Evolutionary conservation across 2,113 vertebrate species (phyloP), one percentile per base, ranked within the genome.

Genomic region (Brachionichthys hirsutus): DNA sequence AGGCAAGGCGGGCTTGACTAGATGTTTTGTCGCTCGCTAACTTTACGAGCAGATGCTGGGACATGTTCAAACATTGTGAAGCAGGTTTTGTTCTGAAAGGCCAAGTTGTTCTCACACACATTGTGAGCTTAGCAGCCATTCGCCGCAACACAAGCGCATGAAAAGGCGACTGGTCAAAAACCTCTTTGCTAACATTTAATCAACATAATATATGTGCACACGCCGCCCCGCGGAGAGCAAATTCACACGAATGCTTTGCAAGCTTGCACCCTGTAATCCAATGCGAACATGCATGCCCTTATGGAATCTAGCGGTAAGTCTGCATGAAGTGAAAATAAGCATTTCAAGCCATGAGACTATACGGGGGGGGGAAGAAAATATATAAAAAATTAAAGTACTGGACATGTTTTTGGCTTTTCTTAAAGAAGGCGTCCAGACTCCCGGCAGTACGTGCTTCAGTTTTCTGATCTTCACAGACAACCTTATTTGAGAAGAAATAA

Each of bases 101-200:
- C 87, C 82, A 88, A 56, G 41, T 75, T 80, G 87, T 86, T 89
- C 88, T 85, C 87, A 89, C 79, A 85, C 73, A 59, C 74, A n/a
- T 67, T 64, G 51, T 18, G 65, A 68, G 70, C 69, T 67, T 30
- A 54, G 73, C 53, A 66, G 73, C 56, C 61, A 57, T 62, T 67
- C 54, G 16, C 73, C 69, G 54, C 55, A 47, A 36, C 38, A 83
- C 80, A 82, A 60, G 55, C 63, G 62, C 65, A 67, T 57, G 48
- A 80, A 77, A 67, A 58, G 61, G 45, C 61, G 57, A 50, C 44
- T 43, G 62, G 65, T 79, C 57, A 68, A 79, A 77, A 68, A 80
- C 62, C 67, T 48, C 69, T 78, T 69, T 18, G 67, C 75, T 75
- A 84, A 86, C 81, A 84, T 82, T 88, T 80, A 80, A 84, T 75